Evolutionary conservation across 2,797 vertebrate species (phyloP).

Genomic region (Onychomys leucogaster): DNA sequence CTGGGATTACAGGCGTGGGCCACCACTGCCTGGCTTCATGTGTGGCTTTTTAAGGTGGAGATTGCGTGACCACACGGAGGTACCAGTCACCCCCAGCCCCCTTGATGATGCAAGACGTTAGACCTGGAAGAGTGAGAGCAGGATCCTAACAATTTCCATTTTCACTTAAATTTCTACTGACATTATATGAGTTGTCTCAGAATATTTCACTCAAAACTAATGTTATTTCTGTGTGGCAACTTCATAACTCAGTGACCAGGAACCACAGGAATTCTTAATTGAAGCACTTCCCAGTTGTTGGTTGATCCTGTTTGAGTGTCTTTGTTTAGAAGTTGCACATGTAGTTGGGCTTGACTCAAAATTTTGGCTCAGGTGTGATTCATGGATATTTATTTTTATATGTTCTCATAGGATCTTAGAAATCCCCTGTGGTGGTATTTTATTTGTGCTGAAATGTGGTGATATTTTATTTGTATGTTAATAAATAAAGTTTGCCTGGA

Average conservation of each 20-base stretch:
- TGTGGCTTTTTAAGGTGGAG: too few species aligned
- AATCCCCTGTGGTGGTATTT: too few species aligned
- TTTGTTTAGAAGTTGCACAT: neutral
- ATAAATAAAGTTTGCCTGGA: too few species aligned
- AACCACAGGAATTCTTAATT: conserved; percentile 20
- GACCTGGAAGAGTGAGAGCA: too few species aligned
- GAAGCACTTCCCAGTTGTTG: conserved; percentile 7
- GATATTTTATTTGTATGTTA: too few species aligned
- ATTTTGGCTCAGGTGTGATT: neutral
- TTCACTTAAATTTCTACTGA: neutral
- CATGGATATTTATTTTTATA: neutral
- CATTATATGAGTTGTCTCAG: neutral
- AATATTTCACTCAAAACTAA: neutral
- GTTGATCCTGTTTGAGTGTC: neutral
- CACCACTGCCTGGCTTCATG: too few species aligned
- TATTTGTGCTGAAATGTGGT: too few species aligned
- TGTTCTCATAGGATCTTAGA: conserved; percentile 1
- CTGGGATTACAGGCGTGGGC: too few species aligned
- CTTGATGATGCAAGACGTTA: too few species aligned
- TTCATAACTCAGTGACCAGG: neutral
- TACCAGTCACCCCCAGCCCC: too few species aligned
- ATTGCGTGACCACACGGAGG: too few species aligned
- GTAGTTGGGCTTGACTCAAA: neutral
- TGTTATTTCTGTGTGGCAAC: neutral
- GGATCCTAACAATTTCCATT: too few species aligned